phyloP scores from a whole-genome alignment of 2,113 vertebrate species.

The Calypte anna region DNA sequence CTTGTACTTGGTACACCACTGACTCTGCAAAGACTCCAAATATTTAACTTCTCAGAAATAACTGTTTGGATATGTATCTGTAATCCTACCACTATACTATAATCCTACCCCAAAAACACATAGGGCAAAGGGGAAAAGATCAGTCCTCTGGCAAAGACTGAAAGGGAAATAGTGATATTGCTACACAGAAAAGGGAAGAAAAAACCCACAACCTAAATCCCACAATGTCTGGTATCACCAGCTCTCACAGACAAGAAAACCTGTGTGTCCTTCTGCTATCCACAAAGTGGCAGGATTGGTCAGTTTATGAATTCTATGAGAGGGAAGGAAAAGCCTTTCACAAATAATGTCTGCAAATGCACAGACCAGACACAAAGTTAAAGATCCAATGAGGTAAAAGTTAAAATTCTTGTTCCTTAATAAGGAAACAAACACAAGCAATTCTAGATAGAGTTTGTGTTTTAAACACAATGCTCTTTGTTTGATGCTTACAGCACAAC shows the following conservation, averaged over 20 bases:
- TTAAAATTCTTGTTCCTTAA: background rate
- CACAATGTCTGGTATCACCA: background rate
- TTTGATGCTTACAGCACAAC: background rate
- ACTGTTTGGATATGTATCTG: background rate
- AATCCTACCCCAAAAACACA: background rate
- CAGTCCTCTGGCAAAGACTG: background rate
- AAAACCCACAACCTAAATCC: background rate
- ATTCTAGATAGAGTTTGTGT: background rate
- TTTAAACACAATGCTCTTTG: background rate
- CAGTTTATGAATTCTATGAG: background rate
- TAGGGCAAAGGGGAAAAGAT: background rate
- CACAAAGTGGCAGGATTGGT: conserved; percentile 49
- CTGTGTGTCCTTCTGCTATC: conserved; percentile 32
- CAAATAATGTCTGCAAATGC: background rate
- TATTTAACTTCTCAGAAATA: background rate
- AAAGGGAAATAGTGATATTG: background rate
- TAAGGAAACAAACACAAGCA: background rate
- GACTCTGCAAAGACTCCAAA: background rate
- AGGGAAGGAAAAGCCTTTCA: background rate
- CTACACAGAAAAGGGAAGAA: background rate
- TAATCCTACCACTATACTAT: background rate
- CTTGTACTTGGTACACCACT: background rate
- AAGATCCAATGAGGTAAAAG: background rate
- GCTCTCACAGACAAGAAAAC: background rate
- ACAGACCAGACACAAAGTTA: background rate